phyloP scores from a whole-genome alignment of 2,888 invertebrate genomes.

The Conomelus anceps region DNA sequence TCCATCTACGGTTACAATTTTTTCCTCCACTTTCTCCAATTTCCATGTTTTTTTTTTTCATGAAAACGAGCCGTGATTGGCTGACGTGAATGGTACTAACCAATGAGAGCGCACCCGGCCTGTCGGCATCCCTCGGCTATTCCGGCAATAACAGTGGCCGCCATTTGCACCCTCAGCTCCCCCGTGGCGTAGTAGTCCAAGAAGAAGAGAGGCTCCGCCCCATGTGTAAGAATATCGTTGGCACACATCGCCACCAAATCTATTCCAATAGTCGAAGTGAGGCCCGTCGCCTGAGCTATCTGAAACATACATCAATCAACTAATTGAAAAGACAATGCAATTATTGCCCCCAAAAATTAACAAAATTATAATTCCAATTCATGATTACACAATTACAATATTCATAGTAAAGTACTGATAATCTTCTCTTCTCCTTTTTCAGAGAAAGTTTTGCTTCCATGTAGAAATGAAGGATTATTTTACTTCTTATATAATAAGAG shows the following conservation, averaged over 20 bases:
- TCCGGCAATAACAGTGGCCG: conserved; percentile 73
- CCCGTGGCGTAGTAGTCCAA: conserved; percentile 96
- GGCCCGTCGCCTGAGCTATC: conserved; percentile 73
- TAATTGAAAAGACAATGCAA: not conserved
- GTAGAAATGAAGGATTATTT: no score
- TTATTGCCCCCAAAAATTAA: not conserved
- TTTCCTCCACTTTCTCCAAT: no score
- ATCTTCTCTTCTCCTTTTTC: no score
- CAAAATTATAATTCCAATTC: no score
- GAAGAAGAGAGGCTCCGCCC: conserved; percentile 93
- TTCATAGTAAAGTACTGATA: no score
- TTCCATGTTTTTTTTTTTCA: no score
- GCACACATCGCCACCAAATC: conserved; percentile 98
- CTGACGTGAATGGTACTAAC: conserved; percentile 50
- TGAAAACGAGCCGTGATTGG: not conserved
- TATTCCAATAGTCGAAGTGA: conserved; percentile 80
- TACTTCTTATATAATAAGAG: no score
- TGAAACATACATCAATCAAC: conserved; percentile 39
- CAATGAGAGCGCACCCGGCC: conserved; percentile 82
- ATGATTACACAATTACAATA: no score
- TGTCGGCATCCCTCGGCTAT: conserved; percentile 80
- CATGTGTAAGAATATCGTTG: conserved; percentile 91
- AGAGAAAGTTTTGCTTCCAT: no score
- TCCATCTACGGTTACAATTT: no score
- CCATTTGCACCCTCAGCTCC: conserved; percentile 65